A percentile compares a stretch with the other conserved stretches of the same genome.
Evolutionary conservation across 23 tunicate species (phyloP).

Genomic region (Trididemnum nubilum): DNA sequence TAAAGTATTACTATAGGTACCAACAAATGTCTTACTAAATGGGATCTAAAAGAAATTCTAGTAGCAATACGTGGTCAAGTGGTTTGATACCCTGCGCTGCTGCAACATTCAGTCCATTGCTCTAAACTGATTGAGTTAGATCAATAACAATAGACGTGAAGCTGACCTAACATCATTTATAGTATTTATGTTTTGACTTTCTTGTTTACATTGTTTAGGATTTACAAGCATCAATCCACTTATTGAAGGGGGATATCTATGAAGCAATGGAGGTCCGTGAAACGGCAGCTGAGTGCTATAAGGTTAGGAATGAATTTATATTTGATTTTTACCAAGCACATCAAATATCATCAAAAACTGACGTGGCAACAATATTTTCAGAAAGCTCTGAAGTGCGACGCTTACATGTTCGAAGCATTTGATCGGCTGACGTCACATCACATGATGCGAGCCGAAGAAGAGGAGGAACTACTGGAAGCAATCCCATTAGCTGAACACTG

Average conservation of each 20-base stretch:
- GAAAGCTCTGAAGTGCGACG: slow-evolving; percentile 80
- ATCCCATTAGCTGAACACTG: slow-evolving; percentile 63
- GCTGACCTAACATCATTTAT: too few relatives aligned
- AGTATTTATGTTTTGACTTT: too few relatives aligned
- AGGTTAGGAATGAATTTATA: slow-evolving; percentile 37
- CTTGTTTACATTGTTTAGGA: too few relatives aligned
- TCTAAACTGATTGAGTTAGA: too few relatives aligned
- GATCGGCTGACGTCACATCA: slow-evolving; percentile 73
- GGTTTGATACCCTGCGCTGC: too few relatives aligned
- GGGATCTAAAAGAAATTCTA: too few relatives aligned
- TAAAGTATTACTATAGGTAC: too few relatives aligned
- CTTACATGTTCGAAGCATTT: slow-evolving; percentile 81
- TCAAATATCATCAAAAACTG: background rate
- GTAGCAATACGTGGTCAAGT: too few relatives aligned
- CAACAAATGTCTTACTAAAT: too few relatives aligned
- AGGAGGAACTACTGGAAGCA: slow-evolving; percentile 67
- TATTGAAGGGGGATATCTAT: slow-evolving; percentile 82
- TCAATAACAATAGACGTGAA: too few relatives aligned
- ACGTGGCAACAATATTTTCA: too few relatives aligned
- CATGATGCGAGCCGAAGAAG: slow-evolving; percentile 74
- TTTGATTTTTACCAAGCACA: background rate
- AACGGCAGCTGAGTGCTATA: slow-evolving; percentile 78
- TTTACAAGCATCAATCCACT: slow-evolving; percentile 51
- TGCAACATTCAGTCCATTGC: too few relatives aligned
- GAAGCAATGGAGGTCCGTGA: slow-evolving; percentile 80